These are phyloP conservation scores for Lasius platythorax DNA, from an alignment of 2,888 invertebrate genomes.

Conservation along the genomic window DNA sequence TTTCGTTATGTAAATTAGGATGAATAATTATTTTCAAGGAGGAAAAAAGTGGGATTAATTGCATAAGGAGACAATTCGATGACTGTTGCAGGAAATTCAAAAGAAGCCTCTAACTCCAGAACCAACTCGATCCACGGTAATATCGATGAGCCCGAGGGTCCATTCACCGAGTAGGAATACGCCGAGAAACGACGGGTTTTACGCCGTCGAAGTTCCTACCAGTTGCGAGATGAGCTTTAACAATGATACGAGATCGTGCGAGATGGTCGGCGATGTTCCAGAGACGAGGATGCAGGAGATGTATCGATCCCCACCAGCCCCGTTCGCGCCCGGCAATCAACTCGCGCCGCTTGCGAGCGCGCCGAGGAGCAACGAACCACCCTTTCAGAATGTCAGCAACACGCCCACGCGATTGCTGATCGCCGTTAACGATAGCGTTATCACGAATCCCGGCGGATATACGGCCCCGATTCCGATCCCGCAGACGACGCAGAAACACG, in stretches of 20 bases:
- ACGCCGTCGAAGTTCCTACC: slow-evolving; percentile 63
- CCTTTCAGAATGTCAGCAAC: slow-evolving; percentile 8
- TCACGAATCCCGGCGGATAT: slow-evolving; percentile 26
- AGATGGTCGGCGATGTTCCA: slow-evolving; percentile 3
- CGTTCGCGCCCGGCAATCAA: slow-evolving; percentile 35
- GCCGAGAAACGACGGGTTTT: slow-evolving; percentile 32
- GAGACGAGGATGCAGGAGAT: slow-evolving; percentile 53
- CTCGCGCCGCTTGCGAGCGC: not conserved
- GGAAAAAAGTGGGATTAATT: not conserved
- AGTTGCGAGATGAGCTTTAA: slow-evolving; percentile 45
- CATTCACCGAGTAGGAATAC: slow-evolving; percentile 37
- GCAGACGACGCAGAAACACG: slow-evolving; percentile 68
- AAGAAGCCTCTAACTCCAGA: slow-evolving; percentile 53
- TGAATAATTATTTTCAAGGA: not conserved
- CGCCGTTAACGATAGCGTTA: slow-evolving; percentile 39
- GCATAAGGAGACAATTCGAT: not conserved
- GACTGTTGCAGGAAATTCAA: slow-evolving; percentile 65
- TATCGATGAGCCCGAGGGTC: slow-evolving; percentile 50
- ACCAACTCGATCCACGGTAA: slow-evolving; percentile 28
- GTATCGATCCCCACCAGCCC: slow-evolving; percentile 56
- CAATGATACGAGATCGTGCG: slow-evolving; percentile 27
- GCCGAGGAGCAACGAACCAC: slow-evolving; percentile 35
- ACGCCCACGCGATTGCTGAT: slow-evolving; percentile 6
- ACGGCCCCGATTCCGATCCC: not conserved
- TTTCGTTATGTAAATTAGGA: not conserved